Conservation (phyloP, 2,888 invertebrate genomes). For the Cyaniris semiargus region DNA sequence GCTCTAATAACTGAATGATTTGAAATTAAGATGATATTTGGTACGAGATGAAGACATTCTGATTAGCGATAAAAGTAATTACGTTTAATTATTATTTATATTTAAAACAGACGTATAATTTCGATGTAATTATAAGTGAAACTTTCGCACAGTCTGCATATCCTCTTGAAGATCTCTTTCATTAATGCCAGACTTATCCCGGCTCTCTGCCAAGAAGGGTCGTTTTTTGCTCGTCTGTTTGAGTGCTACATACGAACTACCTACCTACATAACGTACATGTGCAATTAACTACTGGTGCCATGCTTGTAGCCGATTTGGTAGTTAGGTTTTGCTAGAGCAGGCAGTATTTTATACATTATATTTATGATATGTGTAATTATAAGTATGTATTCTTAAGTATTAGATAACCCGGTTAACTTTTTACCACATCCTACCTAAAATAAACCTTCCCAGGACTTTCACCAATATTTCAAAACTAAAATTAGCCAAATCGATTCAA, state of each 20-base stretch:
- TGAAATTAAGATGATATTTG: too few species aligned
- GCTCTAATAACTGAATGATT: too few species aligned
- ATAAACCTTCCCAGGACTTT: too few species aligned
- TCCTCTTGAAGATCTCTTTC: slow-evolving; percentile 26
- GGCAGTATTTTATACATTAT: not conserved
- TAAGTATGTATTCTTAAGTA: too few species aligned
- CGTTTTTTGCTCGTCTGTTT: slow-evolving; percentile 21
- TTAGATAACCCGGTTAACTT: too few species aligned
- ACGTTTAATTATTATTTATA: too few species aligned
- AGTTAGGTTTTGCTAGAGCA: not conserved
- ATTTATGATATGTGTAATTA: too few species aligned
- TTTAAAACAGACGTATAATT: not conserved
- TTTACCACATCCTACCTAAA: too few species aligned
- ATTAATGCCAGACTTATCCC: slow-evolving; percentile 20
- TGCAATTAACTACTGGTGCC: slow-evolving; percentile 1
- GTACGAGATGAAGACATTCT: too few species aligned
- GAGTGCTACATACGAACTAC: slow-evolving; percentile 2
- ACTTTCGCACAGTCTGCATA: slow-evolving; percentile 5
- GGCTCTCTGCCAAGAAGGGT: slow-evolving; percentile 22
- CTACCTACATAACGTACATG: not conserved
- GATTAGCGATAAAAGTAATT: too few species aligned
- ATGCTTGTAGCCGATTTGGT: not conserved
- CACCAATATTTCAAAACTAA: too few species aligned
- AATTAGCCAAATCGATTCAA: too few species aligned
- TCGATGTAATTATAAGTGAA: not conserved